These are phyloP conservation scores for Mesorhabditis spiculigera DNA, from an alignment of 2,888 invertebrate species.

Conservation along the genomic window DNA sequence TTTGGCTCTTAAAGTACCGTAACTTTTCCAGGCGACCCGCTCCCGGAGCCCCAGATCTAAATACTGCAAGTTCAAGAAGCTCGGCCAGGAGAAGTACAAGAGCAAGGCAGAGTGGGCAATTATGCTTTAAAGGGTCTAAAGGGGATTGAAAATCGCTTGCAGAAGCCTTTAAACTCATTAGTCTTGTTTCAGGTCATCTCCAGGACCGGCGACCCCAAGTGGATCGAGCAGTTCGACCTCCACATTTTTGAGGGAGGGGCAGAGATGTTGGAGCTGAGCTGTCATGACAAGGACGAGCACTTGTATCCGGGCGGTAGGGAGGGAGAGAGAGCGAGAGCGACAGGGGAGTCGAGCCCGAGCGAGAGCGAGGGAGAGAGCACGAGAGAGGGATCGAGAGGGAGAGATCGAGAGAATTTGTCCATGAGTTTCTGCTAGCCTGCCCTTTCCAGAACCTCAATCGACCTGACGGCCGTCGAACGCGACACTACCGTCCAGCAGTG, in stretches of 20 bases:
- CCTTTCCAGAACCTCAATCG: slow-evolving; percentile 73
- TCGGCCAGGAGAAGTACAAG: slow-evolving; percentile 95
- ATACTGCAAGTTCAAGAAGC: slow-evolving; percentile 91
- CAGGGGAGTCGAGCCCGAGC: too few species aligned
- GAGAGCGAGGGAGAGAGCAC: too few species aligned
- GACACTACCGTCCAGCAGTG: slow-evolving; percentile 88
- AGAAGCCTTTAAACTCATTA: too few species aligned
- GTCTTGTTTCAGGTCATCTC: too few species aligned
- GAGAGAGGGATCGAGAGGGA: not conserved
- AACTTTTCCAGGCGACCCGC: too few species aligned
- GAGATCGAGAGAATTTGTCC: not conserved
- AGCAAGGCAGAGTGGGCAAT: too few species aligned
- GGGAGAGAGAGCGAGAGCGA: too few species aligned
- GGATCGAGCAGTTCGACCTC: slow-evolving; percentile 95
- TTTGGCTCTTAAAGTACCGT: too few species aligned
- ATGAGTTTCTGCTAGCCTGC: slow-evolving; percentile 22
- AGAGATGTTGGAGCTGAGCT: slow-evolving; percentile 82
- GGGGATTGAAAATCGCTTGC: too few species aligned
- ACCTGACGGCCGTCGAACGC: slow-evolving; percentile 77
- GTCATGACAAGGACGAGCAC: slow-evolving; percentile 87
- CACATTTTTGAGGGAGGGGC: slow-evolving; percentile 91
- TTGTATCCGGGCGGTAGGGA: slow-evolving; percentile 75
- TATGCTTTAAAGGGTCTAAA: too few species aligned
- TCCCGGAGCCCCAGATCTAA: slow-evolving; percentile 63
- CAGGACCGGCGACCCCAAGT: slow-evolving; percentile 81